phyloP scores from a whole-genome alignment of 2,113 vertebrate species.

The Murina feae region DNA sequence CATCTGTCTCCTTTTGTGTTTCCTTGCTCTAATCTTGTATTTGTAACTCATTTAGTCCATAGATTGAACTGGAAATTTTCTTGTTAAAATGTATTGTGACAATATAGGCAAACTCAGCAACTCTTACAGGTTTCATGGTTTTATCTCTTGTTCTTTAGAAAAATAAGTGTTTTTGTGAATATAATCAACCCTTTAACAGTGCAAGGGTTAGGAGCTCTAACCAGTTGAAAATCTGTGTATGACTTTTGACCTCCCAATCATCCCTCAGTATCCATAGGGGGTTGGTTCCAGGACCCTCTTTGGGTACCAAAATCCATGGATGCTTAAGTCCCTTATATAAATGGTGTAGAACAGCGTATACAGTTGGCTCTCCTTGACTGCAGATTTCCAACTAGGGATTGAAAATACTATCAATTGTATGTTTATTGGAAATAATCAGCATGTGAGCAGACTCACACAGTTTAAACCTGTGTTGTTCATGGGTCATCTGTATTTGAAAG shows the following conservation, averaged over 20 bases:
- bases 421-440: not conserved
- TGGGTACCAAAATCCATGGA: not conserved
- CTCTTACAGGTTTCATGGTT: not conserved
- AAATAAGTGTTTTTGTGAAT: not conserved
- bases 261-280: not conserved
- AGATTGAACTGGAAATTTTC: constrained; percentile 18
- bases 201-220: not conserved
- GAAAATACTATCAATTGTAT: not conserved
- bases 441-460: not conserved
- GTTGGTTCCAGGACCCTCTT: not conserved
- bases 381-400: not conserved
- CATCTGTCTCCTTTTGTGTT: not conserved
- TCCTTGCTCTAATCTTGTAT: not conserved
- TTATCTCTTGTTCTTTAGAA: not conserved
- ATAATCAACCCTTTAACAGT: not conserved
- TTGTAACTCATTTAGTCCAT: constrained; percentile 14
- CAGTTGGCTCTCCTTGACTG: not conserved
- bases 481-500: not conserved
- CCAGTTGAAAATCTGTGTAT: not conserved
- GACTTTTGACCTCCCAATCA: not conserved
- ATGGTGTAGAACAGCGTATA: not conserved
- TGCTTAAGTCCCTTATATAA: not conserved
- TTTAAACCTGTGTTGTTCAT: not conserved
- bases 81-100: constrained; percentile 7
- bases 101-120: not conserved